These are phyloP conservation scores for Eulimnadia texana DNA, from an alignment of 1,140 invertebrate species.

Conservation along the genomic window DNA sequence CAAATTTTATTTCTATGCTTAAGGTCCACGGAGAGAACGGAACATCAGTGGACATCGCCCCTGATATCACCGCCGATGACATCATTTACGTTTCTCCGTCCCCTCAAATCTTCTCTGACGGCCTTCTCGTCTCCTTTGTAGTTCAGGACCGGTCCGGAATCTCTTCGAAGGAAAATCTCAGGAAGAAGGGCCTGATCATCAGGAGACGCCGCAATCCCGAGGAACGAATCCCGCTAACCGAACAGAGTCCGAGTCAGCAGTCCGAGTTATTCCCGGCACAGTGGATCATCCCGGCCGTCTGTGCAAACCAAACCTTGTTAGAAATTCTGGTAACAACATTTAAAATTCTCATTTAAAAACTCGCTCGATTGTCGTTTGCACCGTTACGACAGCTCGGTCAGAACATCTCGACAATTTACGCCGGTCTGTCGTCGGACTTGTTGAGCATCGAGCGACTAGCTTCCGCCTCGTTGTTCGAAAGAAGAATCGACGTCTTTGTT, in stretches of 20 bases:
- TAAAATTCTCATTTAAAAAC: background rate
- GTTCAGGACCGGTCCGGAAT: slow-evolving; percentile 4
- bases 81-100: slow-evolving; percentile 13
- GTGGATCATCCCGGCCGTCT: slow-evolving; percentile 2
- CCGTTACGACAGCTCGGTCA: slow-evolving; percentile 4
- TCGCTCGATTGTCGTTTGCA: background rate
- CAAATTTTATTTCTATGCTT: no score
- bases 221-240: background rate
- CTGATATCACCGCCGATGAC: background rate
- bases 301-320: background rate
- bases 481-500: slow-evolving; percentile 11
- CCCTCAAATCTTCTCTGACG: slow-evolving; percentile 6
- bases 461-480: slow-evolving; percentile 6
- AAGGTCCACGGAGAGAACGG: background rate
- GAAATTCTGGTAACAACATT: background rate
- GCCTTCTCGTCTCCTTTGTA: slow-evolving; percentile 10
- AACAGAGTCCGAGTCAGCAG: background rate
- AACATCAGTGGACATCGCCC: background rate
- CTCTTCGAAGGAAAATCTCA: slow-evolving; percentile 5
- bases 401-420: background rate
- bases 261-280: background rate
- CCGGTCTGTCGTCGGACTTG: slow-evolving; percentile 9
- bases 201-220: background rate
- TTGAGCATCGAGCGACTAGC: background rate
- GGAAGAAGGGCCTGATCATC: background rate